These are phyloP conservation scores for Calliopum simillimum DNA, from an alignment of 2,888 invertebrate species.

Conservation along the genomic window DNA sequence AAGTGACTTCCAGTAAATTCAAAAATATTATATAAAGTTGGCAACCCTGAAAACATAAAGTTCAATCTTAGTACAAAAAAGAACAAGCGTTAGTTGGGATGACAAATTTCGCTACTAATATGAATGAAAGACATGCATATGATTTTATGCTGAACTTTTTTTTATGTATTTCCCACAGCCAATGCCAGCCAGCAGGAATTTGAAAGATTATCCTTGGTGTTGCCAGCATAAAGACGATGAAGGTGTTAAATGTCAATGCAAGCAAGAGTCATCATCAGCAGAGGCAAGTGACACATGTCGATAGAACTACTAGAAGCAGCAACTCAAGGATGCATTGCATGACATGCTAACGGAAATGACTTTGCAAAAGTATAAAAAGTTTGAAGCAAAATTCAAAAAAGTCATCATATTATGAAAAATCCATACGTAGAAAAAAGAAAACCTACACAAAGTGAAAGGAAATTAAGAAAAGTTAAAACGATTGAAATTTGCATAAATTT, in stretches of 20 bases:
- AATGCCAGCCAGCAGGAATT: background rate
- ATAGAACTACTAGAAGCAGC: background rate
- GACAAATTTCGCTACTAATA: too few species aligned
- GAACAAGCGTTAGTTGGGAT: too few species aligned
- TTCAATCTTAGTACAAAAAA: too few species aligned
- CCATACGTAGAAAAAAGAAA: background rate
- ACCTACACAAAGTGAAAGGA: background rate
- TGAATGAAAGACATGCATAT: too few species aligned
- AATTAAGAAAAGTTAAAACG: background rate
- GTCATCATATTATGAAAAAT: background rate
- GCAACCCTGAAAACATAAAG: too few species aligned
- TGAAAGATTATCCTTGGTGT: background rate
- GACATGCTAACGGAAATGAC: background rate
- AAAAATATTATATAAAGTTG: too few species aligned
- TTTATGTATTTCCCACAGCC: background rate
- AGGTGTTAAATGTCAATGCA: constrained; percentile 15
- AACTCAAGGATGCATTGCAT: constrained; percentile 6
- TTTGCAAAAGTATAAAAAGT: background rate
- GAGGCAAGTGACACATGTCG: background rate
- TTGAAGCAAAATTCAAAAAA: background rate
- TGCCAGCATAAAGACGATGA: constrained; percentile 6
- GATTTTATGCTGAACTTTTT: background rate
- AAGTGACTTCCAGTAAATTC: too few species aligned
- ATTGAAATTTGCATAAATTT: background rate
- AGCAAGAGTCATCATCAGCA: background rate